These are phyloP conservation scores for Sorex maritimensis DNA, from an alignment of 2,797 vertebrate species.

Conservation along the genomic window DNA sequence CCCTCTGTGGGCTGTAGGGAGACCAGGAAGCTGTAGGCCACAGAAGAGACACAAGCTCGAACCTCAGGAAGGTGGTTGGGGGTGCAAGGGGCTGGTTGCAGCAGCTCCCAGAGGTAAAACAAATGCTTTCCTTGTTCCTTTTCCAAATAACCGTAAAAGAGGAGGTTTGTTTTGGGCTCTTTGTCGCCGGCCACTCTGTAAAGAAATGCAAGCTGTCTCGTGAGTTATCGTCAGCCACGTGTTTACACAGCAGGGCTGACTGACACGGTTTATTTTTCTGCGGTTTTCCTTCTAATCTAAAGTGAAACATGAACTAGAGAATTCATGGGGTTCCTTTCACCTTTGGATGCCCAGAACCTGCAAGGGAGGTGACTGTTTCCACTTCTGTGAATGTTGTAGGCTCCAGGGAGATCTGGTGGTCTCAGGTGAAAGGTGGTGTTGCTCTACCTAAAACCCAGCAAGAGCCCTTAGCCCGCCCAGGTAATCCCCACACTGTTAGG, in stretches of 20 bases:
- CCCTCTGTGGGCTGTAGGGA: neutral
- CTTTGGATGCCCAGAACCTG: conserved; percentile 78
- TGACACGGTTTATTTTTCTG: conserved; percentile 86
- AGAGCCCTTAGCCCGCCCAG: neutral
- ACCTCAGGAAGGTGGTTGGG: neutral
- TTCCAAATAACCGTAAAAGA: conserved; percentile 78
- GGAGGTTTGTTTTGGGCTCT: conserved; percentile 77
- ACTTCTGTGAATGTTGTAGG: neutral
- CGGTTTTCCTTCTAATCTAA: conserved; percentile 76
- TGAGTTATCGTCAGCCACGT: conserved; percentile 75
- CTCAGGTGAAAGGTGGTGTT: neutral
- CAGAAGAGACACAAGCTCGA: neutral
- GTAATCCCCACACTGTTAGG: neutral
- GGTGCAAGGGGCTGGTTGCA: neutral
- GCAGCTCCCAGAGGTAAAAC: conserved; percentile 78
- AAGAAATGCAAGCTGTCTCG: conserved; percentile 76
- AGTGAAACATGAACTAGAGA: conserved; percentile 80
- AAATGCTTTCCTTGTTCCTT: conserved; percentile 81
- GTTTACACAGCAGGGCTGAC: conserved; percentile 82
- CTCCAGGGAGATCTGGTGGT: neutral
- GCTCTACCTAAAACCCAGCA: neutral
- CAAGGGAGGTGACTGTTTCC: conserved; percentile 40
- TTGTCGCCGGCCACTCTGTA: conserved; percentile 64
- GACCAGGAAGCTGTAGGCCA: neutral
- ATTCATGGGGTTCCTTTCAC: conserved; percentile 71